Percentiles rank a stretch among this genome's conserved stretches.
These are phyloP conservation scores for Spinibarbus caldwelli DNA, from an alignment of 2,797 vertebrate genomes.

Conservation along the genomic window DNA sequence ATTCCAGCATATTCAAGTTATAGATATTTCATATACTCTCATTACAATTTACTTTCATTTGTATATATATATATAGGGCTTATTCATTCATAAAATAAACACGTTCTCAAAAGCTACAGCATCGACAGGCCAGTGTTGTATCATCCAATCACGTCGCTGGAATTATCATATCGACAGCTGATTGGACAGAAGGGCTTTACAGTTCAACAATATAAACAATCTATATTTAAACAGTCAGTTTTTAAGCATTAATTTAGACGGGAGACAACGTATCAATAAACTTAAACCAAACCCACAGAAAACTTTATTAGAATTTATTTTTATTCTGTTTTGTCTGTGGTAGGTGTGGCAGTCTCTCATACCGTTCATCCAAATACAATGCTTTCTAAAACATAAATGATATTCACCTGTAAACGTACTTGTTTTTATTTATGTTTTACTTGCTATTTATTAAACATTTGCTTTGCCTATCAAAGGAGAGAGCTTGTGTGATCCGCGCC, in stretches of 20 bases:
- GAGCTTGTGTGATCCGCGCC: not conserved
- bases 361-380: not conserved
- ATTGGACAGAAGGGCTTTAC: constrained; percentile 65
- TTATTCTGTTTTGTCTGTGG: not conserved
- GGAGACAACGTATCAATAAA: not conserved
- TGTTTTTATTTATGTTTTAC: not conserved
- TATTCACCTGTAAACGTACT: not conserved
- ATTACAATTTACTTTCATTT: not conserved
- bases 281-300: too few species aligned
- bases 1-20: not conserved
- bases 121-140: not conserved
- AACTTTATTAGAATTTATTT: too few species aligned
- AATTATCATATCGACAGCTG: constrained; percentile 55
- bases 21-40: not conserved
- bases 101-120: not conserved
- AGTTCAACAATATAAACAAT: constrained; percentile 44
- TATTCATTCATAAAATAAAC: not conserved
- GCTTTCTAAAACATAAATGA: not conserved
- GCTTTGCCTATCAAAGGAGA: not conserved
- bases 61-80: not conserved
- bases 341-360: constrained; percentile 28
- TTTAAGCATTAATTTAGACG: not conserved
- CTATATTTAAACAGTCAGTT: not conserved
- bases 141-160: constrained; percentile 43
- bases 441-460: too few species aligned